Evolutionary conservation across 2,797 vertebrate genomes (phyloP).

Genomic region (Sitta carolinensis): DNA sequence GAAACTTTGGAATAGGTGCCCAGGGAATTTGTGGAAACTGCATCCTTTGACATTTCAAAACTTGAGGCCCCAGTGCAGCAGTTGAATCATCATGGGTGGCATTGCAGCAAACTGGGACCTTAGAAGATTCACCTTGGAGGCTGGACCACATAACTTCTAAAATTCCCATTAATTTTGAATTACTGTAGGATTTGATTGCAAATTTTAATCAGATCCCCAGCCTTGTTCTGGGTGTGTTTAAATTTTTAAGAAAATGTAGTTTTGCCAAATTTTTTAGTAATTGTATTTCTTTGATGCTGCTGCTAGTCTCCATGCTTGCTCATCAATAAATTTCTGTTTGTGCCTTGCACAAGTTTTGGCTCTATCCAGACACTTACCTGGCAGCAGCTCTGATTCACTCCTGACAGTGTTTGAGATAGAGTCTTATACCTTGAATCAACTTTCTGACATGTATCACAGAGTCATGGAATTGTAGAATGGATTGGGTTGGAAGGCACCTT

Average conservation of each 20-base stretch:
- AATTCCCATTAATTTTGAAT: not conserved
- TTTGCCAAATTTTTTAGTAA: not conserved
- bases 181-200: not conserved
- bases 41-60: not conserved
- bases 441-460: not conserved
- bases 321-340: not conserved
- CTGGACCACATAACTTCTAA: not conserved
- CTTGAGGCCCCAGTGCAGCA: rapidly evolving
- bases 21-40: not conserved
- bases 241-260: not conserved
- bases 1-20: not conserved
- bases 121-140: not conserved
- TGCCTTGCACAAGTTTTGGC: not conserved
- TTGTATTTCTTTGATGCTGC: not conserved
- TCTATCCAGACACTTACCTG: not conserved
- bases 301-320: not conserved
- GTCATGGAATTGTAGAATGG: not conserved
- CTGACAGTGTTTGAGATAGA: not conserved
- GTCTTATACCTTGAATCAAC: not conserved
- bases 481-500: not conserved
- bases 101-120: not conserved
- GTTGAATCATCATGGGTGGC: not conserved
- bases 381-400: not conserved
- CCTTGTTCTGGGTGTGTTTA: not conserved
- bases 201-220: not conserved